A percentile compares a stretch with the other conserved stretches of the same genome.
Conservation (phyloP, 2,888 invertebrate species). For the Ypsolopha scabrella region DNA sequence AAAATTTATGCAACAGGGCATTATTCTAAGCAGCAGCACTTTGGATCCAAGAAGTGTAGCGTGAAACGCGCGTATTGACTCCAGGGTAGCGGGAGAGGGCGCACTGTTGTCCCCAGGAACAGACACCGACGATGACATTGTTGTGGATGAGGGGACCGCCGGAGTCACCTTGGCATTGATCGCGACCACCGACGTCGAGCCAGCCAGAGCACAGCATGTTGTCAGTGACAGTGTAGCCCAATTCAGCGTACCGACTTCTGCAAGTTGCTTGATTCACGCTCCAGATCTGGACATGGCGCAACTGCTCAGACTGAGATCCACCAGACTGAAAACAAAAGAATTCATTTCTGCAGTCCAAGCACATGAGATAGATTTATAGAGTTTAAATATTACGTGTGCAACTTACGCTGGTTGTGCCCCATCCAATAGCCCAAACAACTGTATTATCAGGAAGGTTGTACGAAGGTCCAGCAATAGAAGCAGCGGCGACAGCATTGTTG, state of each 20-base stretch:
- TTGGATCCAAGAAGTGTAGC: conserved; percentile 30
- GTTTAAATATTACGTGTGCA: background rate
- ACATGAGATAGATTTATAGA: background rate
- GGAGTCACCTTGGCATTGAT: conserved; percentile 42
- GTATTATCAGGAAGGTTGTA: conserved; percentile 22
- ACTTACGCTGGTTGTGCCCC: conserved; percentile 23
- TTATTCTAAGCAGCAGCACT: conserved; percentile 20
- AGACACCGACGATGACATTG: conserved; percentile 28
- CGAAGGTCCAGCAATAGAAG: conserved; percentile 18
- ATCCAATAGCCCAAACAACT: conserved; percentile 25
- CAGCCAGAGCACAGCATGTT: conserved; percentile 41
- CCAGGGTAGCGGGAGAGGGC: conserved; percentile 26
- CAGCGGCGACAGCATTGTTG: conserved; percentile 10
- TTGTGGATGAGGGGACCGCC: conserved; percentile 38
- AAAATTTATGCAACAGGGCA: conserved; percentile 3
- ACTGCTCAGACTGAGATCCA: conserved; percentile 21
- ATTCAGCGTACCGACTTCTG: conserved; percentile 18
- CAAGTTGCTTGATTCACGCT: conserved; percentile 24
- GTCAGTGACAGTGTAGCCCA: conserved; percentile 19
- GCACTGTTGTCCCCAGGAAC: conserved; percentile 29
- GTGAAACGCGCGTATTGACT: conserved; percentile 31
- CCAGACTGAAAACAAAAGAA: conserved; percentile 14
- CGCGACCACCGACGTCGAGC: conserved; percentile 39
- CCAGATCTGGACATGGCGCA: conserved; percentile 29
- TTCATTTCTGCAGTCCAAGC: background rate